Evolutionary conservation across 2,888 invertebrate genomes (phyloP), one percentile per base, ranked within the genome.

Genomic region (Cryptocephalus primarius): DNA sequence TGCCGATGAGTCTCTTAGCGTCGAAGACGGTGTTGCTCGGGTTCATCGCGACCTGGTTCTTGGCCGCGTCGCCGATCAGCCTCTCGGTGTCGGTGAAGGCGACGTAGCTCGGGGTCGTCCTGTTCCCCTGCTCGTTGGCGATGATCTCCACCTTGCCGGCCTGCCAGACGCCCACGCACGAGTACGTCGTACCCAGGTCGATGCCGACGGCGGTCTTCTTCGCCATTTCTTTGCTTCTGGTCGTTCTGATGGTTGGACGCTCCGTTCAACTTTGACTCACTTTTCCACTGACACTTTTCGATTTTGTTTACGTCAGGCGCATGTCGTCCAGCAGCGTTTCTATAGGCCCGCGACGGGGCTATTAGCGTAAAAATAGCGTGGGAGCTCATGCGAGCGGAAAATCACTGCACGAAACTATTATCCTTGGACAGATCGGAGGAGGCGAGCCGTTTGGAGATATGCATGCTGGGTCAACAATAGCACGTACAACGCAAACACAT

Each of bases 121-220:
- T 73, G 68, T 90, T 89, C 51, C 88, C 89, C 69, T 89, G 88
- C 66, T 89, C 88, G 65, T 90, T 90, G 48, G 89, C 88, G 64
- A 89, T 88, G 54, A 88, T 86, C 65, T 88, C 87, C 59, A 88
- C 86, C 67, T 86, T 86, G 43, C 87, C 83, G 61, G 87, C 78
- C 60, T 85, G 83, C 72, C 84, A 88, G 22, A 88, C 85, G 38
- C 83, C 87, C 46, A 88, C 88, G 64, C 86, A 87, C 45, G 88
- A 88, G 70, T 83, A 90, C 10, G 88, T 90, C 43, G 89, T 90
- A 46, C 89, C 89, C 58, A 89, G 74, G 71, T 91, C 90, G 49
- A 59, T 59, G 14, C 59, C 59, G 36, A 59, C 51, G n/a, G 57
- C 59, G 55, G 40, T 53, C 48, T 45, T 56, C 56, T 45, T 56